Evolutionary conservation across 2,113 vertebrate species (phyloP), one percentile per base, ranked within the genome.

Genomic region (Tursiops truncatus): DNA sequence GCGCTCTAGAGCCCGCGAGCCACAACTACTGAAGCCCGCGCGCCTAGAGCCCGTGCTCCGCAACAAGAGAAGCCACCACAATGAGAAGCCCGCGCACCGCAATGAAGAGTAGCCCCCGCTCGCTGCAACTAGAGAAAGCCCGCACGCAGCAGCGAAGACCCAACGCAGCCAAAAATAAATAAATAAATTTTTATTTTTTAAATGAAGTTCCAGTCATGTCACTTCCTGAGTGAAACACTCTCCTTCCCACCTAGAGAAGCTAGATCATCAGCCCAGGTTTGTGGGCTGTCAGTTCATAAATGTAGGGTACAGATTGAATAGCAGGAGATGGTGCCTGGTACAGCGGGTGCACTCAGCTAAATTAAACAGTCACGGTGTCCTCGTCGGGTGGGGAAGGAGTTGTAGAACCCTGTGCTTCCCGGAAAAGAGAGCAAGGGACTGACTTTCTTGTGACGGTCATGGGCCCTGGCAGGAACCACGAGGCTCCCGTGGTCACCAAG

Each of bases 351-450:
- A 5, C 6, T 18, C 9, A 3, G 15, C 87, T 26, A 47, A 9
- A 17, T 28, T n/a, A 5, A 63, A 74, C 36, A 33, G 58, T 56
- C 4, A 3, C 14, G 8, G 15, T 26, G 50, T 63, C 23, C 44
- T 10, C 47, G 0, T 28, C 3, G 0, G 20, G 36, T 4, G 12
- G 7, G 56, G 13, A 0, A 1, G 33, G 62, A 10, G 23, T 18
- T 73, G 28, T 31, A 56, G 67, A 94, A 12, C 74, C 36, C 4
- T 1, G 9, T 20, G 56, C 31, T 73, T 36, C 44, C 21, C 47
- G 73, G n/a, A 67, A 36, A 44, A 41, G 33, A 88, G 31, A 6
- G 0, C 10, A 0, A 14, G 6, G 11, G 58, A 10, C 26, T 9
- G 12, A 15, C 8, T 4, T 21, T 63, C 56, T 47, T 3, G 0